phyloP scores from a whole-genome alignment of 2,888 invertebrate genomes.

The Micoletzkya japonica region DNA sequence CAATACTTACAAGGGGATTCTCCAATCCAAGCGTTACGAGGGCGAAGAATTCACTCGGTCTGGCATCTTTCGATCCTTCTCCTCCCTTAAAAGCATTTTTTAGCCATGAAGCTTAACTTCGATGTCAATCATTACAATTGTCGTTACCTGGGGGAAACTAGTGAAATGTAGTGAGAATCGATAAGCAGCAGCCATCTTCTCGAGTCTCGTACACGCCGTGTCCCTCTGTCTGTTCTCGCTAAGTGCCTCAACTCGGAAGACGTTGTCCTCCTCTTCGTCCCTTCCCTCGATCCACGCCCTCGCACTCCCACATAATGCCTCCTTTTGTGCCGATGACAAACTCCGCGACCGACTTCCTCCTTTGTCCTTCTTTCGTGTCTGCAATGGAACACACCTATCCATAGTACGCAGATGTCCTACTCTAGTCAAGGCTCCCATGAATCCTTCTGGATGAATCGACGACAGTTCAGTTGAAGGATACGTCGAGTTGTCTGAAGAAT shows the following conservation, averaged over 20 bases:
- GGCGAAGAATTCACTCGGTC: constrained; percentile 33
- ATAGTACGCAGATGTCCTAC: not conserved
- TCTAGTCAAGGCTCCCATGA: constrained; percentile 8
- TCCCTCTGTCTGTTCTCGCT: not conserved
- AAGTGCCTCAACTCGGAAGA: constrained; percentile 4
- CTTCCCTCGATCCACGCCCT: constrained; percentile 19
- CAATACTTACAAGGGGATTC: constrained; percentile 43
- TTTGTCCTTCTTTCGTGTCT: too few species aligned
- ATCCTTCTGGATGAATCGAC: constrained; percentile 53
- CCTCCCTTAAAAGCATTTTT: not conserved
- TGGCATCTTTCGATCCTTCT: not conserved
- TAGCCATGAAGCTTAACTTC: too few species aligned
- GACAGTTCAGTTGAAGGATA: constrained; percentile 51
- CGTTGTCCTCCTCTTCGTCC: constrained; percentile 23
- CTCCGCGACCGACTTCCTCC: too few species aligned
- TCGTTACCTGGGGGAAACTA: constrained; percentile 44
- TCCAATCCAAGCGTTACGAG: constrained; percentile 56
- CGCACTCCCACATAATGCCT: not conserved
- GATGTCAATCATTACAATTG: too few species aligned
- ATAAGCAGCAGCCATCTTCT: constrained; percentile 31
- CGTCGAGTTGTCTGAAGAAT: constrained; percentile 43
- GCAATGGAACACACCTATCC: too few species aligned
- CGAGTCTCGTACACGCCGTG: constrained; percentile 38
- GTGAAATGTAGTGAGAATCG: constrained; percentile 53
- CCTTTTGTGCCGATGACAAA: constrained; percentile 7